Evolutionary conservation across 2,888 invertebrate genomes (phyloP).

Genomic region (Phyllotreta cruciferae): DNA sequence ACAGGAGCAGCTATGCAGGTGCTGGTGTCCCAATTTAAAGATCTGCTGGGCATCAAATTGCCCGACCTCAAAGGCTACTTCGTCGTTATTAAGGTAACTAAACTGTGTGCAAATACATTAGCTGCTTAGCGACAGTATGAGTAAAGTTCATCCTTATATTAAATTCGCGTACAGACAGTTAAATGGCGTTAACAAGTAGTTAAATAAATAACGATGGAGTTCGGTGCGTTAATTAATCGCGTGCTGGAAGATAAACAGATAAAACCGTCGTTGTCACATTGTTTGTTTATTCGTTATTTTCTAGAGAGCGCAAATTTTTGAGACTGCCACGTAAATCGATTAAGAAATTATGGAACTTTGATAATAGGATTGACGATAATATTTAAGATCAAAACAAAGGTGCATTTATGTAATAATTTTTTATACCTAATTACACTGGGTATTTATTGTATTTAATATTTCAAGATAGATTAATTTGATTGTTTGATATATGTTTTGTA

Average conservation of each 20-base stretch:
- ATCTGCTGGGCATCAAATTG: constrained; percentile 66
- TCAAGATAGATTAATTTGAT: neutral
- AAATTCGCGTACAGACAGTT: neutral
- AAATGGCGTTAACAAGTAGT: neutral
- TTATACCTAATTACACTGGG: too few species aligned
- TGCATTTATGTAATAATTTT: too few species aligned
- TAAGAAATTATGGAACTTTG: too few species aligned
- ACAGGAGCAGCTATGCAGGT: constrained; percentile 77
- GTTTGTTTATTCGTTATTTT: too few species aligned
- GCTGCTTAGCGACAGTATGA: too few species aligned
- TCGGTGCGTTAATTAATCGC: neutral
- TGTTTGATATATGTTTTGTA: neutral
- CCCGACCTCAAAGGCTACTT: constrained; percentile 67
- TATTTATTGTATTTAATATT: neutral
- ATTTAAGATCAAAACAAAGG: too few species aligned
- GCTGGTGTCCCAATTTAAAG: constrained; percentile 70
- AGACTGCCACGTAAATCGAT: too few species aligned
- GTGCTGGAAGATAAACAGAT: neutral
- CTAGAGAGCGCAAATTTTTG: too few species aligned
- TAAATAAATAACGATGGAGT: neutral
- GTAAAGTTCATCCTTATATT: neutral
- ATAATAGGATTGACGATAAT: too few species aligned
- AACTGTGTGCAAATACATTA: too few species aligned
- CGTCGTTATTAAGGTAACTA: constrained; percentile 65
- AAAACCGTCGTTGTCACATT: too few species aligned